Conservation (phyloP, 2,888 invertebrate genomes). For the Oligia strigilis region DNA sequence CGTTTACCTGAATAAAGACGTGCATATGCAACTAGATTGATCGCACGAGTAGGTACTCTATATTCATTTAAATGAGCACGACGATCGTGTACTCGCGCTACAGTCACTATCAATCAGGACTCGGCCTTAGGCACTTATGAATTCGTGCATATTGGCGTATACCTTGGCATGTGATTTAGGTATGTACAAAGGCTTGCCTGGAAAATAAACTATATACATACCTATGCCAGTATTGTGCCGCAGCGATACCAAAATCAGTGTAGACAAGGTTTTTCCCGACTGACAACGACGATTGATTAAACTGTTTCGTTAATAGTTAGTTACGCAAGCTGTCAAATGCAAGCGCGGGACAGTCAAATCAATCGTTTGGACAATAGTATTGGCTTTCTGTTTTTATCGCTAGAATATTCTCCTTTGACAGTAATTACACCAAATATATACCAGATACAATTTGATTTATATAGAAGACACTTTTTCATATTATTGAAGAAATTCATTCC, state of each 20-base stretch:
- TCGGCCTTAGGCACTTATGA: background rate
- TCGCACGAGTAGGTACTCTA: background rate
- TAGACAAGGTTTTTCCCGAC: background rate
- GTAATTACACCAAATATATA: background rate
- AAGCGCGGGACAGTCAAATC: background rate
- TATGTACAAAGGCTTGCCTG: background rate
- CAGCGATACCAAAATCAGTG: background rate
- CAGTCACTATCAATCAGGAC: background rate
- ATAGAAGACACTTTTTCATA: too few species aligned
- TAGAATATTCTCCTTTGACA: background rate
- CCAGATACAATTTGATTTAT: too few species aligned
- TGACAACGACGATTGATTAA: slow-evolving; percentile 2
- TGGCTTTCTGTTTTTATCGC: background rate
- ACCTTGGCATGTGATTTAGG: background rate
- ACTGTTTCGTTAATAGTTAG: slow-evolving; percentile 14
- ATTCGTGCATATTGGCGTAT: background rate
- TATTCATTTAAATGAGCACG: background rate
- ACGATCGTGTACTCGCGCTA: background rate
- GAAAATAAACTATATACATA: background rate
- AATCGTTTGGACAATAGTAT: slow-evolving; percentile 15
- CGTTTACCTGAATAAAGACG: background rate
- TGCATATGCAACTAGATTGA: background rate
- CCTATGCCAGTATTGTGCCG: background rate
- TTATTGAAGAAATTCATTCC: too few species aligned
- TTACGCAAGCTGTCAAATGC: slow-evolving; percentile 24